Percentiles rank a stretch among this genome's conserved stretches.
Evolutionary conservation across 2,113 vertebrate genomes (phyloP).

Genomic region (Notothenia rossii): DNA sequence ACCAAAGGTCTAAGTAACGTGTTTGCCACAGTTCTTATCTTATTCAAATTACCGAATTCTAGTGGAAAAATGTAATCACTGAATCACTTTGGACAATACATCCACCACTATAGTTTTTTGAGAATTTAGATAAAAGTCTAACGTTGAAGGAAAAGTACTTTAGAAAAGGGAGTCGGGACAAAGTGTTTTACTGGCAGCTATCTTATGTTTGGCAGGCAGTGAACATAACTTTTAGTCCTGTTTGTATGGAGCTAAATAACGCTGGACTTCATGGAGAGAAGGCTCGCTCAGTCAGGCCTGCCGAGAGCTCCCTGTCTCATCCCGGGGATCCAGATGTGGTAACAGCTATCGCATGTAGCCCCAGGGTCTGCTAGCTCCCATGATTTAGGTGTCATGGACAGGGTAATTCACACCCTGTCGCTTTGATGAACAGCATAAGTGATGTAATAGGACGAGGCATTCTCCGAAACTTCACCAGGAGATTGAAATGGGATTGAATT

Average conservation of each 20-base stretch:
- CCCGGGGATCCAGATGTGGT: constrained; percentile 65
- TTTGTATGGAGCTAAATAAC: constrained; percentile 50
- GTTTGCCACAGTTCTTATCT: no score
- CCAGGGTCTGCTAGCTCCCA: constrained; percentile 52
- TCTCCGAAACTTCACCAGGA: constrained; percentile 59
- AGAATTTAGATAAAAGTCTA: neutral
- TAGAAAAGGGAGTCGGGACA: neutral
- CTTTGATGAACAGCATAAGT: constrained; percentile 77
- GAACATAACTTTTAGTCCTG: constrained; percentile 30
- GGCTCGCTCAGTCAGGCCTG: constrained; percentile 31
- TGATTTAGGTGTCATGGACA: constrained; percentile 79
- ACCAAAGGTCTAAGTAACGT: no score
- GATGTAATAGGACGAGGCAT: constrained; percentile 76
- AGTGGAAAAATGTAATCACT: no score
- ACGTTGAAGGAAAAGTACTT: neutral
- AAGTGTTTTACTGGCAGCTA: constrained; percentile 21
- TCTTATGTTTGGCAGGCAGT: constrained; percentile 37
- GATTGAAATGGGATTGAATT: constrained; percentile 80
- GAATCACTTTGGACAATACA: no score
- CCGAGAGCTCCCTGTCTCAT: constrained; percentile 44
- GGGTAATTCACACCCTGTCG: constrained; percentile 77
- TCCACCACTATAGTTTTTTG: neutral
- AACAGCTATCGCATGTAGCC: constrained; percentile 68
- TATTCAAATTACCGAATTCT: no score
- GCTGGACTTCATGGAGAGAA: constrained; percentile 24